Percentiles rank a stretch among this genome's conserved stretches.
Evolutionary conservation across 2,113 vertebrate species (phyloP).

Genomic region (Pleuronectes platessa): DNA sequence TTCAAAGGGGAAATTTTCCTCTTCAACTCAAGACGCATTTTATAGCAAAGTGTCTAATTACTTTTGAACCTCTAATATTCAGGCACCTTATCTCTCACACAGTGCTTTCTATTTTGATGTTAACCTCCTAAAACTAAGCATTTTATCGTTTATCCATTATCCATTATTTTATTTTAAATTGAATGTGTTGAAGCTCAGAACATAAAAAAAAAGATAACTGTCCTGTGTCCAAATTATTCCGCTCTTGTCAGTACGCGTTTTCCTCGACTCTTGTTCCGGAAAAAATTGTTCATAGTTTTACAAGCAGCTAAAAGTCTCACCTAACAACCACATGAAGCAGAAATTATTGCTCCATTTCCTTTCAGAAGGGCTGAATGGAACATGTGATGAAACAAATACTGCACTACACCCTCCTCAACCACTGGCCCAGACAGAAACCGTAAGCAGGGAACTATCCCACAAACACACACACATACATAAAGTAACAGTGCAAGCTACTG

Average conservation of each 20-base stretch:
- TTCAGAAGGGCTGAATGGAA: conserved; percentile 37
- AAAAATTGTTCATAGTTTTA: neutral
- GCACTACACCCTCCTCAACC: conserved; percentile 60
- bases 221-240: neutral
- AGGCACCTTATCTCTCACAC: too few relatives aligned
- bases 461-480: conserved; percentile 10
- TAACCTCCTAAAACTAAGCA: too few relatives aligned
- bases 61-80: too few relatives aligned
- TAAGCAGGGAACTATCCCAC: conserved; percentile 61
- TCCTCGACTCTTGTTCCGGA: neutral
- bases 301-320: too few relatives aligned
- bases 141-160: neutral
- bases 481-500: conserved; percentile 17
- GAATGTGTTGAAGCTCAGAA: neutral
- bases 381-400: conserved; percentile 73
- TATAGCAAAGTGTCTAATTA: too few relatives aligned
- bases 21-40: too few relatives aligned
- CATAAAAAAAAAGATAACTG: neutral
- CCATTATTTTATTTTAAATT: neutral
- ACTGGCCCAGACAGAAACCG: conserved; percentile 46
- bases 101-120: neutral
- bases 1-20: too few relatives aligned
- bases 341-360: conserved; percentile 54
- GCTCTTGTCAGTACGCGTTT: neutral
- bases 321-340: conserved; percentile 40